These are phyloP conservation scores for Grantiella picta DNA, from an alignment of 2,113 vertebrate species.

Conservation along the genomic window DNA sequence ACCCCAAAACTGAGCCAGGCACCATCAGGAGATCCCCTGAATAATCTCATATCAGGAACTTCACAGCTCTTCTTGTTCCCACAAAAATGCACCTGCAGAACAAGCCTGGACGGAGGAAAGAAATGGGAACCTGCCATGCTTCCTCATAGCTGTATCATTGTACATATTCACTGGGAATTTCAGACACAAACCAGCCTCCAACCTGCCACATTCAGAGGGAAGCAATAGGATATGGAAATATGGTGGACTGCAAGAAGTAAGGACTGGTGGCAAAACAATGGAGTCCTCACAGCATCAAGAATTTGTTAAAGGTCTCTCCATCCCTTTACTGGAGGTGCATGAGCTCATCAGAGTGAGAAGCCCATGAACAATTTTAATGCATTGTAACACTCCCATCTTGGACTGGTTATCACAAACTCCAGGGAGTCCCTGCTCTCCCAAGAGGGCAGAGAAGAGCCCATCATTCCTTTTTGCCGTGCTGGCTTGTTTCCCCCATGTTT, in stretches of 20 bases:
- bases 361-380: background rate
- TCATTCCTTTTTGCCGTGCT: background rate
- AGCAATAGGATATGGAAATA: background rate
- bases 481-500: background rate
- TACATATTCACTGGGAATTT: background rate
- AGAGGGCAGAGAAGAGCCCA: accelerated
- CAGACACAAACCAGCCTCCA: background rate
- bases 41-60: background rate
- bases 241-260: background rate
- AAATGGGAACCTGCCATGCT: background rate
- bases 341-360: background rate
- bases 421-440: background rate
- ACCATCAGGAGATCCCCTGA: background rate
- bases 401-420: background rate
- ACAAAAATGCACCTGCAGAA: background rate
- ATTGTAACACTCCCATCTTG: background rate
- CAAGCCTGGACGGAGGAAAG: background rate
- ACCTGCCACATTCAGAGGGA: background rate
- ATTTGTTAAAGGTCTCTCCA: background rate
- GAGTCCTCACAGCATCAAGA: background rate
- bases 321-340: background rate
- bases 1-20: background rate
- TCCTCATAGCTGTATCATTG: background rate
- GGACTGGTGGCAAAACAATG: background rate
- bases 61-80: background rate